Base-by-base conservation (phyloP, 2,888 invertebrate genomes). In the Syrista parreyssii region DNA sequence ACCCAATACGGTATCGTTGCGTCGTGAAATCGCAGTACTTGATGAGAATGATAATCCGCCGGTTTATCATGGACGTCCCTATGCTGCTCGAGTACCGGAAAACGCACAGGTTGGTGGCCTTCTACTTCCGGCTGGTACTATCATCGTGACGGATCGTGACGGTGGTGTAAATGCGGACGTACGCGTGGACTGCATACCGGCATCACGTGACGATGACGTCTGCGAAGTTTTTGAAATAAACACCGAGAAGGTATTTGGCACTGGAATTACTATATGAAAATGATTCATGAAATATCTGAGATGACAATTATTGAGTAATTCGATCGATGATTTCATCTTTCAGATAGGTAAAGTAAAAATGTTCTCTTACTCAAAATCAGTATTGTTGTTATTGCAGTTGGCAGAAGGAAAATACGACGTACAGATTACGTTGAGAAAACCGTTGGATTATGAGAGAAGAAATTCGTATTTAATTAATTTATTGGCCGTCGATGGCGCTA, bases 31-130 rank as follows among this genome's bases (percentile, higher is more conserved):
- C 69, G 95, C 95, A 0, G 94, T 97, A 9, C 92, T 94, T 30
- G 97, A 97, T 86, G 94, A 95, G 32, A 97, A 97, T 87, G 97
- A 97, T 90, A 97, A 97, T 88, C 92, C 94, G 0, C 97, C 97
- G 0, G 92, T 94, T 23, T 97, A 96, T 88, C 93, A 94, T 83
- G 95, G 95, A 68, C 92, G 96, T 55, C 96, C 96, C 0, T 96
- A 96, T 86, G 94, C 95, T 40, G 94, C 95, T 3, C 94, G 94
- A 80, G 94, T 96, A 1, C 94, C 94, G 79, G 96, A 97, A 90
- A 94, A 95, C 15, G 93, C 95, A 3, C 88, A 93, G 4, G 93
- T 95, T 1, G 96, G 95, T 2, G 93, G 93, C 11, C 92, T 94
- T 74, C 92, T 97, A 72, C 93, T 94, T 89, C 93, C 93, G 82